phyloP scores from a whole-genome alignment of 2,113 vertebrate species.

The Oophaga pumilio region DNA sequence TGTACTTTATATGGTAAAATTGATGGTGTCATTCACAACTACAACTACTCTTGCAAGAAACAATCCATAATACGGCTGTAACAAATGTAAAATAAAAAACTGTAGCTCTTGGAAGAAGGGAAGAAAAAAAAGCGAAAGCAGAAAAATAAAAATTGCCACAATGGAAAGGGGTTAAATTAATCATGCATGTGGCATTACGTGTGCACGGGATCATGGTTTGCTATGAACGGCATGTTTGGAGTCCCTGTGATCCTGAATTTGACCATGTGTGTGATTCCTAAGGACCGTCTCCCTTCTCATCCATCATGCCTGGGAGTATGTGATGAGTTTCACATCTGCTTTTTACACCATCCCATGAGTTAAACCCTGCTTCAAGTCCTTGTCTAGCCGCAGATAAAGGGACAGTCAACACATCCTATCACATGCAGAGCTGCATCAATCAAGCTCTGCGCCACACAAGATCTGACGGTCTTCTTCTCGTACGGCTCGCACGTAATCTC shows the following conservation, averaged over 20 bases:
- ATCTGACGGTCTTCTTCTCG: conserved; percentile 17
- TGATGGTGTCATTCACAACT: no score
- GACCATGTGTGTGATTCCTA: no score
- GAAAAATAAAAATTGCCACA: no score
- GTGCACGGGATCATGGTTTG: neutral
- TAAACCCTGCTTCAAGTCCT: conserved; percentile 6
- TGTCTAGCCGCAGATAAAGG: conserved; percentile 36
- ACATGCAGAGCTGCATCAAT: conserved; percentile 40
- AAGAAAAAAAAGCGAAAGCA: no score
- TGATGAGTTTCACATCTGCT: conserved; percentile 21
- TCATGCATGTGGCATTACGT: no score
- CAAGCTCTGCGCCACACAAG: conserved; percentile 17
- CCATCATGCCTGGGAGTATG: neutral
- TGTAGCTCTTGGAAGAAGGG: no score
- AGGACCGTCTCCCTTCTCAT: neutral
- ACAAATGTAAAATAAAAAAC: no score
- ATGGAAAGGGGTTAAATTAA: no score
- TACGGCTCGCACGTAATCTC: neutral
- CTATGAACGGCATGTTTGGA: neutral
- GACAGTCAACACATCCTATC: conserved; percentile 16
- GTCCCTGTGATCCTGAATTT: no score
- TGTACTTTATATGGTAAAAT: no score
- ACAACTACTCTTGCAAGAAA: no score
- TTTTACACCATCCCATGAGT: neutral
- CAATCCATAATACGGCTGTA: no score